phyloP scores from a whole-genome alignment of 2,113 vertebrate species.

The Ophthalmotilapia sp. region DNA sequence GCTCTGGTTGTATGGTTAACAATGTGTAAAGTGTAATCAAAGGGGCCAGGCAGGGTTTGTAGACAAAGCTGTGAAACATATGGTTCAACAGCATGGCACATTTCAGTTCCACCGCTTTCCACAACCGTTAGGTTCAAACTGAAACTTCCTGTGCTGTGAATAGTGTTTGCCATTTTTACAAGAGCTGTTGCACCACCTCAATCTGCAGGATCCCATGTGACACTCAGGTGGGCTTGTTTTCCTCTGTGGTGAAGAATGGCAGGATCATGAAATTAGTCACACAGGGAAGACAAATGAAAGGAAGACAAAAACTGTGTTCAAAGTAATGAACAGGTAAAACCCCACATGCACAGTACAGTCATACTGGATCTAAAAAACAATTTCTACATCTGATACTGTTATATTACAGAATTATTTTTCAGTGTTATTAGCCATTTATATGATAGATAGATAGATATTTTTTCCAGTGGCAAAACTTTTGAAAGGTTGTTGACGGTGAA shows the following conservation, averaged over 20 bases:
- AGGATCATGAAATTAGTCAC: background rate
- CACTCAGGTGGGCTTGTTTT: background rate
- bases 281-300: background rate
- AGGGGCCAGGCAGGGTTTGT: conserved; percentile 41
- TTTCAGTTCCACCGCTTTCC: conserved; percentile 3
- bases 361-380: background rate
- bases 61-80: conserved; percentile 59
- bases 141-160: conserved; percentile 20
- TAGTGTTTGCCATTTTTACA: conserved; percentile 1
- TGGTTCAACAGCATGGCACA: conserved; percentile 45
- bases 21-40: conserved; percentile 60
- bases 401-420: background rate
- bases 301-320: background rate
- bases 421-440: background rate
- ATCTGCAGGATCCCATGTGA: conserved; percentile 17
- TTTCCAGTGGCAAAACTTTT: background rate
- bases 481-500: background rate
- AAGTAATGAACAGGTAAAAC: background rate
- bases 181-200: conserved; percentile 24
- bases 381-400: background rate
- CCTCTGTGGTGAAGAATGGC: background rate
- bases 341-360: background rate
- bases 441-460: background rate
- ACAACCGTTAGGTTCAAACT: conserved; percentile 3
- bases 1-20: conserved; percentile 31